Conservation (phyloP, 2,797 vertebrate species). For the Macropus fuliginosus region DNA sequence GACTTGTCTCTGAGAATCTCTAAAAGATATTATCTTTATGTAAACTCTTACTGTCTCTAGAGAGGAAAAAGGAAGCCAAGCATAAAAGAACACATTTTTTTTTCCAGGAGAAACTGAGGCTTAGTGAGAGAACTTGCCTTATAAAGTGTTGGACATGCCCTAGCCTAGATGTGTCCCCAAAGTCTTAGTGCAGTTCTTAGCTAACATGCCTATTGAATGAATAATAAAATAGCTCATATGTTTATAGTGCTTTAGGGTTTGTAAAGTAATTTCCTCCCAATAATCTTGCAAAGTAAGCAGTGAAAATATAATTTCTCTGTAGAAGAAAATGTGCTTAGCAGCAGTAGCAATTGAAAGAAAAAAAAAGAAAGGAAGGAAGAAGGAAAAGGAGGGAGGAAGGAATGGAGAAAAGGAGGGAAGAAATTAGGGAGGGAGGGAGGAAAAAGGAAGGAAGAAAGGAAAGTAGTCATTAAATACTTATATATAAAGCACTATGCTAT, state of each 20-base stretch:
- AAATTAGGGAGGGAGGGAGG: no score
- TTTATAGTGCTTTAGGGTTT: neutral
- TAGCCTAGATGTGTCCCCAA: neutral
- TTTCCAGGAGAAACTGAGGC: neutral
- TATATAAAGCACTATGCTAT: neutral
- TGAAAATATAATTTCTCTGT: neutral
- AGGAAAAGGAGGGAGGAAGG: no score
- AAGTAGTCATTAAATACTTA: neutral
- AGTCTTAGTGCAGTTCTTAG: neutral
- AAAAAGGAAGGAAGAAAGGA: neutral
- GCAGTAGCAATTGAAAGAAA: neutral
- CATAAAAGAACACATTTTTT: neutral
- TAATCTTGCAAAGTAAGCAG: neutral
- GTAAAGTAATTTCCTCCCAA: neutral
- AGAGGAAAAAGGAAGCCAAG: neutral
- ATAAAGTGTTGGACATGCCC: neutral
- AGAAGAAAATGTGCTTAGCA: neutral
- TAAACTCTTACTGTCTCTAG: neutral
- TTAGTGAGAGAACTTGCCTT: neutral
- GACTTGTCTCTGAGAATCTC: constrained; percentile 4
- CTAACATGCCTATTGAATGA: neutral
- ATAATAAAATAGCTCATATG: neutral
- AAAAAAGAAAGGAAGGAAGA: neutral
- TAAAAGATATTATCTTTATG: neutral
- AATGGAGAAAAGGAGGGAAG: neutral